These are phyloP conservation scores for Stratiomys singularior DNA, from an alignment of 2,888 invertebrate genomes.

Conservation along the genomic window DNA sequence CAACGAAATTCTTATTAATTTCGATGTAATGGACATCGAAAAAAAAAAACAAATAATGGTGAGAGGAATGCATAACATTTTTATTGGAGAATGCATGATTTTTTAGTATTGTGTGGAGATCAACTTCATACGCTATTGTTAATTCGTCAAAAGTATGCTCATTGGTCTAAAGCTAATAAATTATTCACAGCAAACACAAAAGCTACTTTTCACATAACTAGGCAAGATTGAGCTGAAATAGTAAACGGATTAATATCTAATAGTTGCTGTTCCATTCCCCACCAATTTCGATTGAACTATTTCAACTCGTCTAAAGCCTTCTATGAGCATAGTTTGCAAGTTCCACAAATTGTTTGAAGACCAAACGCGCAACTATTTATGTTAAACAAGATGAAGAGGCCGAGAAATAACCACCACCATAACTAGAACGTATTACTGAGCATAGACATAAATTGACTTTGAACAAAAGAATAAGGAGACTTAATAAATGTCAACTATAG, in stretches of 20 bases:
- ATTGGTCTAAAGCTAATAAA: background rate
- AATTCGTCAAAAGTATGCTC: no score
- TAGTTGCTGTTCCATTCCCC: no score
- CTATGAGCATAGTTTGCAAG: no score
- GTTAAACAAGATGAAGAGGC: background rate
- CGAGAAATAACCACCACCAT: constrained; percentile 27
- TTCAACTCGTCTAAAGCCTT: no score
- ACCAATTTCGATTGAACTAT: no score
- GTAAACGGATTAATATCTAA: no score
- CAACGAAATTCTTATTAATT: constrained; percentile 13
- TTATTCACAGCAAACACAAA: constrained; percentile 28
- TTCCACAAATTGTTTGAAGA: background rate
- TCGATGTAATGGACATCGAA: background rate
- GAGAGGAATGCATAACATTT: constrained; percentile 7
- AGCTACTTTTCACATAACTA: constrained; percentile 5
- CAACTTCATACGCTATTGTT: background rate
- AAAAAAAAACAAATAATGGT: background rate
- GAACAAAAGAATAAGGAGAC: constrained; percentile 11
- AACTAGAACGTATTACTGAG: constrained; percentile 14
- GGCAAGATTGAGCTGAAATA: no score
- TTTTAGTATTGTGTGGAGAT: constrained; percentile 21
- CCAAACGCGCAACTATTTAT: constrained; percentile 14
- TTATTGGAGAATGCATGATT: constrained; percentile 23
- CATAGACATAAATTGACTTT: constrained; percentile 22
- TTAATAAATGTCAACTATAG: background rate